Percentiles rank a stretch among this genome's conserved stretches.
These are phyloP conservation scores for Arctocebus calabarensis DNA, from an alignment of 2,797 vertebrate genomes.

Conservation along the genomic window DNA sequence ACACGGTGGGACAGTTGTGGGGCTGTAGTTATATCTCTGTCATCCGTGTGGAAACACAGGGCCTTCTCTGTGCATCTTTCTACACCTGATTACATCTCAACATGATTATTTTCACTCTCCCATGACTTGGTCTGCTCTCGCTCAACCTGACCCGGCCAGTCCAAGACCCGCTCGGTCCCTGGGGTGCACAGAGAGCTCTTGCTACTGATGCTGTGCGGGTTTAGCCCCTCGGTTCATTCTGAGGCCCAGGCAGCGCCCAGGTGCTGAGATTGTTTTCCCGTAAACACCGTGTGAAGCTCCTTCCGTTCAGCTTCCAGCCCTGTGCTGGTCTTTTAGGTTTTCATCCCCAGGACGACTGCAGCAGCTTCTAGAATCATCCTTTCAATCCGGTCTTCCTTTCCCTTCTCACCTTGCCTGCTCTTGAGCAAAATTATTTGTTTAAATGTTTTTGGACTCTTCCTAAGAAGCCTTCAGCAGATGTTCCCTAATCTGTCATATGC, in stretches of 20 bases:
- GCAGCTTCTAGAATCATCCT: neutral
- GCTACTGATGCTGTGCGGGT: neutral
- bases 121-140: neutral
- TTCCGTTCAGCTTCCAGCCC: neutral
- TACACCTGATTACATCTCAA: neutral
- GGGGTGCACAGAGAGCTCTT: neutral
- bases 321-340: neutral
- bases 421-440: neutral
- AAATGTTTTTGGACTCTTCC: neutral
- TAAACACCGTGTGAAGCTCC: neutral
- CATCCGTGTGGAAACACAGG: neutral
- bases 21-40: neutral
- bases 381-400: neutral
- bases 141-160: neutral
- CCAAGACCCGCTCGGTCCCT: neutral
- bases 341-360: rapidly evolving
- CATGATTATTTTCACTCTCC: neutral
- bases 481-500: neutral
- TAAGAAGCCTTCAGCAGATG: constrained; percentile 20
- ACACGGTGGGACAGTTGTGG: neutral
- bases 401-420: neutral
- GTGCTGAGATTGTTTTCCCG: neutral
- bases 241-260: neutral
- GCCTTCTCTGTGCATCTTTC: neutral
- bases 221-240: neutral